Evolutionary conservation across 2,888 invertebrate genomes (phyloP), one percentile per base, ranked within the genome.

Genomic region (Ditula angustiorana): DNA sequence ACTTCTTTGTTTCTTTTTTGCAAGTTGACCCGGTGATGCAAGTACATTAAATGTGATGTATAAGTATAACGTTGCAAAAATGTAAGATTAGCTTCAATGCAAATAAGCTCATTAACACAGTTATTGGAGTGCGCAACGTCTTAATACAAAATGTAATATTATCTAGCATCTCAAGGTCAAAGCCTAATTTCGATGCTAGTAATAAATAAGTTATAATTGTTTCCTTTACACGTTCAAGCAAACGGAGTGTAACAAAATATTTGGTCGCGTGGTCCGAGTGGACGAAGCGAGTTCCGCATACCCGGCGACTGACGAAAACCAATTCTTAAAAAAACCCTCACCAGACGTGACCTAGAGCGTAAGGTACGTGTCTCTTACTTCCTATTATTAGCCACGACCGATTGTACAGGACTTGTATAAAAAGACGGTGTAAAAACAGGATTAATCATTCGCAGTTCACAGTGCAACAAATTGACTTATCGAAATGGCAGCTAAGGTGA

Each of bases 401-500:
- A 83, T 79, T 85, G 86, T 82, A 73, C 81, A 79, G 80, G 81
- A 84, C 76, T 69, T 73, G 71, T 83, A 83, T 83, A 86, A 88
- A 71, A 90, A 86, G 85, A 79, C 79, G 83, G 73, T 75, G 76
- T 75, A 72, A 72, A 74, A 78, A 74, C 81, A 75, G 82, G 82
- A 83, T 79, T 80, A 79, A 85, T 82, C 90, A 92, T 89, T 92
- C 90, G 79, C 87, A 87, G 87, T 86, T 80, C 74, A 86, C 86
- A 86, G 88, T 90, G 82, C 84, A 86, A 82, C 78, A 71, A 84
- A 78, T 81, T 83, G 81, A 85, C 86, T 81, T 81, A 80, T 82
- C 84, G 80, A 88, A 91, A 92, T 92, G 92, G 90, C 90, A 85
- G 87, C 90, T 85, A 92, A 92, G 92, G 92, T 92, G 85, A 79